Percentiles rank a stretch among this genome's conserved stretches.
These are phyloP conservation scores for Oncorhynchus mykiss DNA, from an alignment of 2,113 vertebrate genomes.

Conservation along the genomic window DNA sequence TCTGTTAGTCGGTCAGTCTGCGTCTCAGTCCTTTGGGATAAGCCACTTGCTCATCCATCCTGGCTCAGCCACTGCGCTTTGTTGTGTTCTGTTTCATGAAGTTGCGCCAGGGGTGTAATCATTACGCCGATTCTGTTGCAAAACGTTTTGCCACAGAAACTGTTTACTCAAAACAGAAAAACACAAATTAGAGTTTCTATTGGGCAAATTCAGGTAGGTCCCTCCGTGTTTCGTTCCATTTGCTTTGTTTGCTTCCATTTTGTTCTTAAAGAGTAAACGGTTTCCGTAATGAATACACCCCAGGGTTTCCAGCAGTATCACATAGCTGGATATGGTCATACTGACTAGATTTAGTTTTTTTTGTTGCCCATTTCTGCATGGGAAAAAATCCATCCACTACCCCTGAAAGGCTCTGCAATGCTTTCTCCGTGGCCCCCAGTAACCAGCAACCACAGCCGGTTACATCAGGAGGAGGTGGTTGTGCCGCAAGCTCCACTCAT, in stretches of 20 bases:
- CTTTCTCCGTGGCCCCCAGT: not conserved
- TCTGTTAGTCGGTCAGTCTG: slow-evolving; percentile 5
- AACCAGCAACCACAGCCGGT: not conserved
- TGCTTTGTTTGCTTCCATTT: not conserved
- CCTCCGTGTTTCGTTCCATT: not conserved
- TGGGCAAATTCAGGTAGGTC: too few relatives aligned
- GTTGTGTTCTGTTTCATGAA: not conserved
- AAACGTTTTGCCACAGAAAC: too few relatives aligned
- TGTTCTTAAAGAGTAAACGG: too few relatives aligned
- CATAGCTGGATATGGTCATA: not conserved
- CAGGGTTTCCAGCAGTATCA: not conserved
- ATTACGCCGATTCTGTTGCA: not conserved
- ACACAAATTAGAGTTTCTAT: too few relatives aligned
- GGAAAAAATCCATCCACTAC: not conserved
- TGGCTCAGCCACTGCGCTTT: not conserved
- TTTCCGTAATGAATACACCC: too few relatives aligned
- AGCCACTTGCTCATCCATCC: not conserved
- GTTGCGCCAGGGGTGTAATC: not conserved
- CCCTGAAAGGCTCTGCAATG: not conserved
- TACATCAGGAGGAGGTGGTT: not conserved
- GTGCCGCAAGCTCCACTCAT: not conserved
- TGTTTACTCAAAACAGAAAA: too few relatives aligned
- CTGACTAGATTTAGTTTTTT: not conserved
- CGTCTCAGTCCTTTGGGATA: not conserved
- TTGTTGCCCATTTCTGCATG: slow-evolving; percentile 5